Conservation (phyloP, 2,797 vertebrate species). For the Cephalopachus bancanus region DNA sequence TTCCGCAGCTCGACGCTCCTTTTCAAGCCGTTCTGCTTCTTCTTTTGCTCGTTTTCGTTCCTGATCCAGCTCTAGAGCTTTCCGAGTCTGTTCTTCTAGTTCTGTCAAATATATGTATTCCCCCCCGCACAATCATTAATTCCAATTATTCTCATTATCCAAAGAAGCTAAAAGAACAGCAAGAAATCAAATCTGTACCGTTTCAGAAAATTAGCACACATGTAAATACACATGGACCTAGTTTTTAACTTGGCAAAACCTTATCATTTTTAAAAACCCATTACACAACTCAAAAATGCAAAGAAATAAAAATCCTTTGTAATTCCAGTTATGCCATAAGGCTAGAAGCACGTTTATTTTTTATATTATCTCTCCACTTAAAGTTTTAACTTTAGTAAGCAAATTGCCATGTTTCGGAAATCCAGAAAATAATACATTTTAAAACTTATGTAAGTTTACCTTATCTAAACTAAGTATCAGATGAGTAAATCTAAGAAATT, state of each 20-base stretch:
- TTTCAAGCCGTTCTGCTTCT: conserved; percentile 96
- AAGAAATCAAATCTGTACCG: not conserved
- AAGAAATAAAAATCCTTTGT: conserved; percentile 52
- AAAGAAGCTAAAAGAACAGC: conserved; percentile 48
- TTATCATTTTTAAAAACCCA: not conserved
- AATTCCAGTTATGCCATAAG: conserved; percentile 40
- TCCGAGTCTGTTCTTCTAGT: conserved; percentile 96
- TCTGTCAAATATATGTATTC: conserved; percentile 88
- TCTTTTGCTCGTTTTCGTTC: conserved; percentile 94
- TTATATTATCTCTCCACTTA: not conserved
- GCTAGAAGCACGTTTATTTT: not conserved
- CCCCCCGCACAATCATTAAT: conserved; percentile 36
- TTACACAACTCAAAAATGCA: conserved; percentile 2
- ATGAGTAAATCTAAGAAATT: conserved; percentile 34
- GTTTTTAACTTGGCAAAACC: conserved; percentile 52
- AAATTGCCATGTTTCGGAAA: conserved; percentile 35
- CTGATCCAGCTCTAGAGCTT: conserved; percentile 96
- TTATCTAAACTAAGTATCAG: not conserved
- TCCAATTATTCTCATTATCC: conserved; percentile 10
- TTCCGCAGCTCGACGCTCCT: conserved; percentile 93
- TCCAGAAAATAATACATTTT: not conserved
- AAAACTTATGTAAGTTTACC: not conserved
- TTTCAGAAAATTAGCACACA: conserved; percentile 11
- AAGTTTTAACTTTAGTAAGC: conserved; percentile 21
- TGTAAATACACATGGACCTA: not conserved